Evolutionary conservation across 2,113 vertebrate genomes (phyloP).

Genomic region (Diphyllodes magnificus): DNA sequence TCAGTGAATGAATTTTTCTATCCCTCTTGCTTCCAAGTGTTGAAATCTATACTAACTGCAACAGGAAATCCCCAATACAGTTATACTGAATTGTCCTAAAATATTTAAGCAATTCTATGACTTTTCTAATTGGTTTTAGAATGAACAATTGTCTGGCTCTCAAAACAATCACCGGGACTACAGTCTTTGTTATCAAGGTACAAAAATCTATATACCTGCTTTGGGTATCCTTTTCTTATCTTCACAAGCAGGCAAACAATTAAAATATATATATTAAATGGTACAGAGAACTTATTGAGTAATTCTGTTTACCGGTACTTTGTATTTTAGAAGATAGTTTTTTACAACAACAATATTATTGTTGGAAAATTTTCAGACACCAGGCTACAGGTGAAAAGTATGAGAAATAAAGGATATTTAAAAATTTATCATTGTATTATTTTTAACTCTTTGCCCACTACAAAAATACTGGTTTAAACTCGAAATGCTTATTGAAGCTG

Average conservation of each 20-base stretch:
- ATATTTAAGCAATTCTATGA: not conserved
- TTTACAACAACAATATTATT: not conserved
- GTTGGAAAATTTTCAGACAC: not conserved
- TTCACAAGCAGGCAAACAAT: not conserved
- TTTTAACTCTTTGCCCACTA: not conserved
- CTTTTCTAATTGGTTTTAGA: not conserved
- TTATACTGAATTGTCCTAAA: not conserved
- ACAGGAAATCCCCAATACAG: not conserved
- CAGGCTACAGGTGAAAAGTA: not conserved
- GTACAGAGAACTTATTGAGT: not conserved
- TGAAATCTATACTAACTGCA: not conserved
- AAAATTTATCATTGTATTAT: not conserved
- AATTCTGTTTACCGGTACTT: not conserved
- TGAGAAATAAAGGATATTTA: not conserved
- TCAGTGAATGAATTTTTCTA: not conserved
- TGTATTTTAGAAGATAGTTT: not conserved
- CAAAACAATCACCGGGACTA: not conserved
- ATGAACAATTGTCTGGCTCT: not conserved
- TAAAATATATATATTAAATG: not conserved
- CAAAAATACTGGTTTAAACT: not conserved
- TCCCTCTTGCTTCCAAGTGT: not conserved
- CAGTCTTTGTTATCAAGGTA: not conserved
- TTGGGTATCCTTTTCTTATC: not conserved
- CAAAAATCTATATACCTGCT: not conserved
- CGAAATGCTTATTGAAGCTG: not conserved